These are phyloP conservation scores for Panagrolaimus sp. DNA, from an alignment of 1,140 invertebrate genomes.

Conservation along the genomic window DNA sequence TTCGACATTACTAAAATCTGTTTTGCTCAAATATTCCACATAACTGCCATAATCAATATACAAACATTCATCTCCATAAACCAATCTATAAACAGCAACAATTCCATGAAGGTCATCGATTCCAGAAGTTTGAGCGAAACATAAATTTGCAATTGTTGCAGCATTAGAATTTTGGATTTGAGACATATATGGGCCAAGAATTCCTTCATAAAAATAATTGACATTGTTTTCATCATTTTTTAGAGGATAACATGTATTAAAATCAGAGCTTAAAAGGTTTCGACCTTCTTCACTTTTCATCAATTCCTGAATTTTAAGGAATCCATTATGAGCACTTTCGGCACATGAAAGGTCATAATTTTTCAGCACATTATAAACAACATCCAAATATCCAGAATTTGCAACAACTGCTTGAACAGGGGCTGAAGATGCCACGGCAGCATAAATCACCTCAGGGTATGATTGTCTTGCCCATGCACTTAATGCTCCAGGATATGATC, in stretches of 20 bases:
- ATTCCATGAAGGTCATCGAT: slow-evolving; percentile 20
- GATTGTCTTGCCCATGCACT: slow-evolving; percentile 84
- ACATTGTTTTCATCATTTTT: too few species aligned
- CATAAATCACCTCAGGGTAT: slow-evolving; percentile 79
- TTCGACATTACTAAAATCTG: too few species aligned
- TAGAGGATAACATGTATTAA: slow-evolving; percentile 31
- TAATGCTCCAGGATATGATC: slow-evolving; percentile 73
- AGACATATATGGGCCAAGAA: slow-evolving; percentile 20
- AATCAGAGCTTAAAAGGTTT: slow-evolving; percentile 19
- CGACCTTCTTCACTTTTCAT: neutral
- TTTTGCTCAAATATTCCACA: neutral
- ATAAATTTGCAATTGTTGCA: too few species aligned
- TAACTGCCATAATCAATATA: slow-evolving; percentile 8
- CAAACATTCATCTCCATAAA: slow-evolving; percentile 2
- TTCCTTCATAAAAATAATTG: too few species aligned
- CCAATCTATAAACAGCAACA: slow-evolving; percentile 16
- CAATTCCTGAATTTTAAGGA: neutral
- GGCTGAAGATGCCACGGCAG: slow-evolving; percentile 78
- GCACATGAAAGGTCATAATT: neutral
- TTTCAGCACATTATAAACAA: neutral
- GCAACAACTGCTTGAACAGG: slow-evolving; percentile 72
- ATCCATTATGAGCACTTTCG: neutral
- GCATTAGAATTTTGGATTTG: neutral
- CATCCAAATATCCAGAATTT: slow-evolving; percentile 63
- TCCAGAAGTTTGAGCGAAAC: too few species aligned